Evolutionary conservation across 2,113 vertebrate species (phyloP).

Genomic region (Bos taurus): DNA sequence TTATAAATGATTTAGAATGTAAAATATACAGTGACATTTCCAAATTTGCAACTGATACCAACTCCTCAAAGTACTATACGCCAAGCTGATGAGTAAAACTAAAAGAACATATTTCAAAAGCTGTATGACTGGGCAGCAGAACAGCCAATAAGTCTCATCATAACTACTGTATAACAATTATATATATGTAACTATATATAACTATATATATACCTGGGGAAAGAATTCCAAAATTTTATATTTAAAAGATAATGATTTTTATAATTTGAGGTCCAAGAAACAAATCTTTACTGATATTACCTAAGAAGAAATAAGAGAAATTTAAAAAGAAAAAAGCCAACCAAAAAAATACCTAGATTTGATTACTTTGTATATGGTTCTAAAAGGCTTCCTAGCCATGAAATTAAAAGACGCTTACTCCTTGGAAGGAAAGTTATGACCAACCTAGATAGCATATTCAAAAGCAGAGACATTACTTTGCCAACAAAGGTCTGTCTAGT

Average conservation of each 20-base stretch:
- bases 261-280: slow-evolving; percentile 11
- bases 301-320: not conserved
- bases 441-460: no score
- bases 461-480: no score
- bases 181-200: not conserved
- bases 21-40: not conserved
- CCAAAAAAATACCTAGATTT: not conserved
- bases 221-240: not conserved
- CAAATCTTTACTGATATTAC: not conserved
- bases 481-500: no score
- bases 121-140: not conserved
- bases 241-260: not conserved
- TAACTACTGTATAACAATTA: not conserved
- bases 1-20: not conserved
- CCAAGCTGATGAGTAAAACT: not conserved
- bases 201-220: not conserved
- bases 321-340: not conserved
- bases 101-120: not conserved
- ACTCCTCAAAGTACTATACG: not conserved
- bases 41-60: not conserved
- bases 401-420: no score
- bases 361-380: not conserved
- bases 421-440: no score
- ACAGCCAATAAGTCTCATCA: not conserved
- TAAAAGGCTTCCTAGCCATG: not conserved